These are phyloP conservation scores for Anniella stebbinsi DNA, from an alignment of 2,797 vertebrate genomes.

Conservation along the genomic window DNA sequence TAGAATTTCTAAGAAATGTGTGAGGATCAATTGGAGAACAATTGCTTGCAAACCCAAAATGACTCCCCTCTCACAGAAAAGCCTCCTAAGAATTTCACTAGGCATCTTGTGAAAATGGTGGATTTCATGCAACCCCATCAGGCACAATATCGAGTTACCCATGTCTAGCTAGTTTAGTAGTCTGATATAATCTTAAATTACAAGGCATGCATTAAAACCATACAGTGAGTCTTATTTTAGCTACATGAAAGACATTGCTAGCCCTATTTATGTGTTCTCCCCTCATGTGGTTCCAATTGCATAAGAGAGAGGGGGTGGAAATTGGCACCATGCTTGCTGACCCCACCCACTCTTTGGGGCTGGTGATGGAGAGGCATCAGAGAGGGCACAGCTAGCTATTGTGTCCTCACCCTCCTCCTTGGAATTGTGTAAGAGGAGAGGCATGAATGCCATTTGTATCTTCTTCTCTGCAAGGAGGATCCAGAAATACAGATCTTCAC, in stretches of 20 bases:
- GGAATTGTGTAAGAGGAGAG: neutral
- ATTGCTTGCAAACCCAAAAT: neutral
- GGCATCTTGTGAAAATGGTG: neutral
- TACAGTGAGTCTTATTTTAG: neutral
- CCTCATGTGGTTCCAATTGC: neutral
- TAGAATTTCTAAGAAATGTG: neutral
- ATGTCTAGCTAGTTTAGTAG: neutral
- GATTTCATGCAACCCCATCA: neutral
- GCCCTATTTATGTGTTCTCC: neutral
- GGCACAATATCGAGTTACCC: neutral
- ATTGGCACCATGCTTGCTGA: neutral
- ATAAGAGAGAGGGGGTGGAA: neutral
- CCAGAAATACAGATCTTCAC: no score
- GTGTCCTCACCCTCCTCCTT: neutral
- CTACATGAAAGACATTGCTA: neutral
- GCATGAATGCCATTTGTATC: rapidly evolving
- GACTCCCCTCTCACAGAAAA: neutral
- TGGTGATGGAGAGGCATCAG: neutral
- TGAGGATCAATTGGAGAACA: neutral
- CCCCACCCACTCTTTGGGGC: neutral
- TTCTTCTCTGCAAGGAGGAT: neutral
- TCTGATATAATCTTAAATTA: neutral
- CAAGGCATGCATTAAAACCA: neutral
- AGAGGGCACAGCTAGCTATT: neutral
- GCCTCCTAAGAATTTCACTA: neutral